Conservation (phyloP, 2,888 invertebrate species). For the Polyommatus icarus region DNA sequence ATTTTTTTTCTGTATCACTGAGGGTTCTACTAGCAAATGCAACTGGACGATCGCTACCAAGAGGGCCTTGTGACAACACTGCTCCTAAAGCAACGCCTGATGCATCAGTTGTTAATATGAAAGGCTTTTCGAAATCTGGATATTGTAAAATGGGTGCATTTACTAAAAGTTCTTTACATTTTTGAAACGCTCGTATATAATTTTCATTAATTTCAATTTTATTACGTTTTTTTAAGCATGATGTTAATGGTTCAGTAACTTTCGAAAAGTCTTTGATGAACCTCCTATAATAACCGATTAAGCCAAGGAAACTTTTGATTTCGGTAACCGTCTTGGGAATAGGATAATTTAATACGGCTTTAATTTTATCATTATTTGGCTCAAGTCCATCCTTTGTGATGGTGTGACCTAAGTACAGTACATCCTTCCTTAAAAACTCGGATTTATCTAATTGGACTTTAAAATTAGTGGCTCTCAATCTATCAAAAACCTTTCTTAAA, state of each 20-base stretch:
- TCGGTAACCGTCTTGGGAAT: slow-evolving; percentile 43
- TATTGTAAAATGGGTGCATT: slow-evolving; percentile 36
- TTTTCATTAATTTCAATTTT: slow-evolving; percentile 35
- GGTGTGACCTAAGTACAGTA: slow-evolving; percentile 48
- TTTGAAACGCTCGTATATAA: slow-evolving; percentile 40
- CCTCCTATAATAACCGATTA: slow-evolving; percentile 54
- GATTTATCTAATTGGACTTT: slow-evolving; percentile 45
- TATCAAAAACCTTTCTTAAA: slow-evolving; percentile 41
- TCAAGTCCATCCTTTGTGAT: slow-evolving; percentile 45
- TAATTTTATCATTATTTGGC: slow-evolving; percentile 46
- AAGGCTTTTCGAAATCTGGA: slow-evolving; percentile 33
- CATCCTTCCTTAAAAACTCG: slow-evolving; percentile 44
- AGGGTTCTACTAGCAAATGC: slow-evolving; percentile 36
- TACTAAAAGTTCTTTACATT: slow-evolving; percentile 38
- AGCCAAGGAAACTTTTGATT: slow-evolving; percentile 51
- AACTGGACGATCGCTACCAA: slow-evolving; percentile 45
- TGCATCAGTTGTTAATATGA: slow-evolving; percentile 45
- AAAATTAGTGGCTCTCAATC: slow-evolving; percentile 41
- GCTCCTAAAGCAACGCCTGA: slow-evolving; percentile 46
- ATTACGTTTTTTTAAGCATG: slow-evolving; percentile 42
- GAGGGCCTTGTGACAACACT: slow-evolving; percentile 45
- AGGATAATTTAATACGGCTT: slow-evolving; percentile 43
- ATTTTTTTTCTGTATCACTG: slow-evolving; percentile 31
- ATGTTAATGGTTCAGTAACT: slow-evolving; percentile 45
- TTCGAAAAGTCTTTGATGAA: slow-evolving; percentile 46